phyloP scores from a whole-genome alignment of 2,888 invertebrate species.

The Formica aserva region DNA sequence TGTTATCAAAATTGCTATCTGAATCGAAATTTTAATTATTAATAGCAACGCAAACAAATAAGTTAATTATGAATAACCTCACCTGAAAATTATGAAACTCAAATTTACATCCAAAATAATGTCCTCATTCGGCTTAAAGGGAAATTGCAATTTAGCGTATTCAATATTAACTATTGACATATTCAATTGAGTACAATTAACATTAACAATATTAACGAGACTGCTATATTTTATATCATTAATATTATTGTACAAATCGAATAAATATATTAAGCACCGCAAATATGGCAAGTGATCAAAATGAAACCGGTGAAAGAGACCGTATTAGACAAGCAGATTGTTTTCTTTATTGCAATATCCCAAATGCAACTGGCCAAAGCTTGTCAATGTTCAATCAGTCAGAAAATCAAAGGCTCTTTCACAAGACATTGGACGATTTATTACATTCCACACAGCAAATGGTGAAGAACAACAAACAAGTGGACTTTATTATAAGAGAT shows the following conservation, averaged over 20 bases:
- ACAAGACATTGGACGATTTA: background rate
- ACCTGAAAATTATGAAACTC: conserved; percentile 5
- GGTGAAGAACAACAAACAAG: background rate
- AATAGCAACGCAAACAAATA: conserved; percentile 10
- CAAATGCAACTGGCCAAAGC: background rate
- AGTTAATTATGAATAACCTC: conserved; percentile 32
- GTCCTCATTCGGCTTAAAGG: background rate
- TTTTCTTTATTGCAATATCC: background rate
- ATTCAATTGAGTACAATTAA: conserved; percentile 27
- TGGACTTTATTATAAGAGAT: background rate
- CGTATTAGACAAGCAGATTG: background rate
- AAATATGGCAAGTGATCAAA: conserved; percentile 17
- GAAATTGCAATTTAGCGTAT: conserved; percentile 20
- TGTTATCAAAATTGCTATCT: background rate
- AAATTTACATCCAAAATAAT: conserved; percentile 12
- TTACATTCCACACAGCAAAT: background rate
- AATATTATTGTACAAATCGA: background rate
- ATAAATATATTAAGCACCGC: background rate
- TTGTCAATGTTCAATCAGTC: background rate
- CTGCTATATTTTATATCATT: conserved; percentile 1
- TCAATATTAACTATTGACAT: conserved; percentile 29
- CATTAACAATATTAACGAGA: conserved; percentile 17
- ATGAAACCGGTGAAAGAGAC: background rate
- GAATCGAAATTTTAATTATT: background rate
- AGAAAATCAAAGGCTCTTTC: background rate